Evolutionary conservation across 2,797 vertebrate genomes (phyloP).

Genomic region (Scolopax rusticola): DNA sequence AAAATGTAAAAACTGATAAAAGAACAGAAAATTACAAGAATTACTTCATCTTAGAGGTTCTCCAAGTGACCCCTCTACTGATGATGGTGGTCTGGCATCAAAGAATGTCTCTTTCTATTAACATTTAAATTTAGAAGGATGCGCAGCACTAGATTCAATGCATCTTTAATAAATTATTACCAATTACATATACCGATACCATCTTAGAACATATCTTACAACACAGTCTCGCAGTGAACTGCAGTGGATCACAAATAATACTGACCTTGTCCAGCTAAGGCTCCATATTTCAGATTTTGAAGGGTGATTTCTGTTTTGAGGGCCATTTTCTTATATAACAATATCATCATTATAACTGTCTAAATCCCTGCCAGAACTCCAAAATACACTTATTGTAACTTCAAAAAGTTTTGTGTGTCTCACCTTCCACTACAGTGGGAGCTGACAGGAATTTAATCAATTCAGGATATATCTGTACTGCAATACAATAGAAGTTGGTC

Average conservation of each 20-base stretch:
- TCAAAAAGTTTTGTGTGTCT: background rate
- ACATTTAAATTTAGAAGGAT: background rate
- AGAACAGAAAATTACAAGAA: background rate
- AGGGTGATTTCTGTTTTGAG: background rate
- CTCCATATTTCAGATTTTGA: fast-evolving
- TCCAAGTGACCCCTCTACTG: background rate
- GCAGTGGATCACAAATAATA: background rate
- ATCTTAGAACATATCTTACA: fast-evolving
- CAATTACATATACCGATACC: background rate
- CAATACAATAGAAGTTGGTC: background rate
- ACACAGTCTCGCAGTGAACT: background rate
- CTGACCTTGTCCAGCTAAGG: background rate
- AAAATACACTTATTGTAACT: background rate
- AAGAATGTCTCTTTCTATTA: background rate
- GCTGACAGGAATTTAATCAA: background rate
- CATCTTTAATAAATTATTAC: background rate
- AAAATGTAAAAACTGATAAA: background rate
- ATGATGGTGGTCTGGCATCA: background rate
- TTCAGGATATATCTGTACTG: background rate
- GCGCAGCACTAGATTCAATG: background rate
- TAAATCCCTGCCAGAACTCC: background rate
- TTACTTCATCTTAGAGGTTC: background rate
- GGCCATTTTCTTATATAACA: background rate
- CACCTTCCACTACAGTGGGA: background rate
- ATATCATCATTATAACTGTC: background rate